Evolutionary conservation across 2,113 vertebrate species (phyloP).

Genomic region (Stegostoma tigrinum): DNA sequence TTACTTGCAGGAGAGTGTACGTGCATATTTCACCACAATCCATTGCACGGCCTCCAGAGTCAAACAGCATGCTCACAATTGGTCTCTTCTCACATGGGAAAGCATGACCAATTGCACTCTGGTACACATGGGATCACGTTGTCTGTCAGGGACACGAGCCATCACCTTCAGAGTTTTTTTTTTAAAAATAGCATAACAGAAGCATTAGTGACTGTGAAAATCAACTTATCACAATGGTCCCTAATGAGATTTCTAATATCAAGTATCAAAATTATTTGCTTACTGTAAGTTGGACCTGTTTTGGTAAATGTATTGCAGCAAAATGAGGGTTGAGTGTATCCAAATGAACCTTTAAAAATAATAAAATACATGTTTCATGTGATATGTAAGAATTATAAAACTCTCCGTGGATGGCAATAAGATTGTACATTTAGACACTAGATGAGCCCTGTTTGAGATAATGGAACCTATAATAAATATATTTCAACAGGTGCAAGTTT

Average conservation of each 20-base stretch:
- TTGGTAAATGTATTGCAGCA: background rate
- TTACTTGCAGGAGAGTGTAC: background rate
- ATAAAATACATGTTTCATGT: background rate
- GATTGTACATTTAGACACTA: background rate
- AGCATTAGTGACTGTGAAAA: background rate
- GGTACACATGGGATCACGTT: background rate
- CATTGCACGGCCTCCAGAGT: background rate
- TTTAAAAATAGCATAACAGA: background rate
- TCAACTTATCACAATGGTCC: background rate
- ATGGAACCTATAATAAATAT: background rate
- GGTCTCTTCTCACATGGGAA: background rate
- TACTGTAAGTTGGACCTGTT: background rate
- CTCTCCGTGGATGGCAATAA: background rate
- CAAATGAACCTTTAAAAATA: background rate
- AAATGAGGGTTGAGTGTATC: background rate
- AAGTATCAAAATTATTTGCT: background rate
- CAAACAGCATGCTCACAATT: background rate
- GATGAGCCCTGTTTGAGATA: background rate
- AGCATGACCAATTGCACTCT: background rate
- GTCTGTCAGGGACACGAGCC: background rate
- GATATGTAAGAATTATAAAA: background rate
- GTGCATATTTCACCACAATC: background rate
- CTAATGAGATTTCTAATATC: background rate
- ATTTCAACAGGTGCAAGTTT: background rate
- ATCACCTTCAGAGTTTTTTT: background rate